phyloP scores from a whole-genome alignment of 2,888 invertebrate species.

The Drosophila kokeensis region DNA sequence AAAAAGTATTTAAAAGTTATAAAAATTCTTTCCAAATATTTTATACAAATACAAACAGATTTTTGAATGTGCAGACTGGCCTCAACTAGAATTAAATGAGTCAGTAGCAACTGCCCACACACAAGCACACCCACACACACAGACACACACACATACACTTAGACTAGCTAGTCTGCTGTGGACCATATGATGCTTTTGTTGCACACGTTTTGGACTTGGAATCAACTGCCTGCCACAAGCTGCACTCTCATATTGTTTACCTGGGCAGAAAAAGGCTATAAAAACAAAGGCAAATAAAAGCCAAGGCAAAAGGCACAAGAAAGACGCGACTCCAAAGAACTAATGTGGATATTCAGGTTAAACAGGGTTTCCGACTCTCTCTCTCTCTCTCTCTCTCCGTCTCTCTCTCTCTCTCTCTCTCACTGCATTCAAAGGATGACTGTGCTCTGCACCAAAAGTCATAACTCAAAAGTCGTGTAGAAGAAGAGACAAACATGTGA shows the following conservation, averaged over 20 bases:
- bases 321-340: conserved; percentile 42
- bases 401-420: neutral
- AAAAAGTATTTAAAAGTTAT: neutral
- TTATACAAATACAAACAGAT: too few relatives aligned
- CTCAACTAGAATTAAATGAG: conserved; percentile 30
- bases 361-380: conserved; percentile 64
- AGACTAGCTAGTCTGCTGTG: conserved; percentile 7
- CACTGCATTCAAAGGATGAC: conserved; percentile 11
- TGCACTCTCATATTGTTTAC: conserved; percentile 61
- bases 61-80: neutral
- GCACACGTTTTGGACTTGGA: conserved; percentile 18
- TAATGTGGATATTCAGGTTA: conserved; percentile 81
- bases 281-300: conserved; percentile 76
- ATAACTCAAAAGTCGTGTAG: conserved; percentile 74
- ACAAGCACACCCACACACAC: neutral
- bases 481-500: conserved; percentile 75
- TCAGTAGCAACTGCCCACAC: conserved; percentile 54
- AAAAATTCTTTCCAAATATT: neutral
- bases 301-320: conserved; percentile 44
- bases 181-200: conserved; percentile 52
- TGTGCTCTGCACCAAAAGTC: conserved; percentile 49
- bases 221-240: conserved; percentile 38
- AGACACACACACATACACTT: neutral
- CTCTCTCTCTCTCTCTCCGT: neutral
- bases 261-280: conserved; percentile 75